Evolutionary conservation across 2,797 vertebrate species (phyloP), one percentile per base, ranked within the genome.

Genomic region (Acanthiza pusilla): DNA sequence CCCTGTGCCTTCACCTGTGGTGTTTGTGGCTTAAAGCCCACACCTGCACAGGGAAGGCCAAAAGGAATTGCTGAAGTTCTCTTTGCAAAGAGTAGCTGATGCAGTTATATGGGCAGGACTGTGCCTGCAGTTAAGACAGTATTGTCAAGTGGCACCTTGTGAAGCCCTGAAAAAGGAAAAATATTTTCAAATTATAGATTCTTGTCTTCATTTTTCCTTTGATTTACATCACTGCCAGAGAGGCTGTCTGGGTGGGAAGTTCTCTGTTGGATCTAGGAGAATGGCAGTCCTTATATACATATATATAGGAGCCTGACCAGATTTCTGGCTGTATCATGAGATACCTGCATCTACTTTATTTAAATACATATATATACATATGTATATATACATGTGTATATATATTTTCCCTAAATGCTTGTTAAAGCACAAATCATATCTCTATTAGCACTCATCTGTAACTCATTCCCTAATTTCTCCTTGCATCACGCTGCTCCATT

Each of bases 271-370:
- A 61, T 77, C 70, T 82, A 58, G 55, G n/a, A 57, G 48, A 78
- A 88, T 66, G 40, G 5, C 16, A 73, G 8, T 76, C 7, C 27
- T 78, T 91, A 23, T 7, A 23, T 48, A 30, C 13, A 23, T 4
- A 2, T 67, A 9, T 50, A 16, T 48, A 82, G 36, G 47, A 96
- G 18, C 89, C 96, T 97, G 96, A 97, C 91, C 96, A 96, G 96
- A 94, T 97, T 97, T 97, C 95, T 97, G 93, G 86, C 93, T 93
- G 34, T 70, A 63, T 93, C 61, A 22, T 92, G 40, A 88, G 25
- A 85, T 55, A 70, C 36, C 48, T 66, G 9, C 42, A 80, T 58
- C 63, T 86, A 42, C 12, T 36, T 62, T 76, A 66, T 81, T 50
- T 66, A 61, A 67, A 43, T 23, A 47, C 63, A 71, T 53, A 26